Conservation (phyloP, 1,140 invertebrate genomes). For the Copidosoma floridanum region DNA sequence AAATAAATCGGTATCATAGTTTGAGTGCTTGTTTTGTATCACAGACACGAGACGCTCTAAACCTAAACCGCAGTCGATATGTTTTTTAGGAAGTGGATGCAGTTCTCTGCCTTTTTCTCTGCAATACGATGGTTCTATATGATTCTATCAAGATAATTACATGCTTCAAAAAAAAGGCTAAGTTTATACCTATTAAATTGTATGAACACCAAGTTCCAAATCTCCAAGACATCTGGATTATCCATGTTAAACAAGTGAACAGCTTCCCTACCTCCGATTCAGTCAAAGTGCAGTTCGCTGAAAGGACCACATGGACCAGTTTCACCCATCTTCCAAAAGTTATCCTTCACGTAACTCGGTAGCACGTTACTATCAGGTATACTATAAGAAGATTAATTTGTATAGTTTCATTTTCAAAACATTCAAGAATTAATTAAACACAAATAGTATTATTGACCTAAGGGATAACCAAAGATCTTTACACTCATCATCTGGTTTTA, state of each 20-base stretch:
- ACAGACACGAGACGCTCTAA: constrained; percentile 96
- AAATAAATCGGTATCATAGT: constrained; percentile 99
- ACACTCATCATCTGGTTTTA: constrained; percentile 93
- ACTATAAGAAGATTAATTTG: constrained; percentile 61
- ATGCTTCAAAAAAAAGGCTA: constrained; percentile 12
- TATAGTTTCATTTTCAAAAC: too few relatives aligned
- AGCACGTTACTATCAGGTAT: constrained; percentile 78
- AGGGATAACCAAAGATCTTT: constrained; percentile 77
- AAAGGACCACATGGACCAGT: constrained; percentile 99
- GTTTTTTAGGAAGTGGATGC: constrained; percentile 87
- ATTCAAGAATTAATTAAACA: constrained; percentile 19
- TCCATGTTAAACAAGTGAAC: constrained; percentile 94
- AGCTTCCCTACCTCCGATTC: constrained; percentile 89
- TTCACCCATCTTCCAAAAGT: constrained; percentile 99
- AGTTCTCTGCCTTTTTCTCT: constrained; percentile 86
- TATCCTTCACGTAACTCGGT: constrained; percentile 98
- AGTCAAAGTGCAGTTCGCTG: constrained; percentile 97
- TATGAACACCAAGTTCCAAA: constrained; percentile 99
- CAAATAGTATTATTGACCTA: constrained; percentile 57
- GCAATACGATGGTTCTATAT: constrained; percentile 33
- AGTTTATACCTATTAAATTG: constrained; percentile 84
- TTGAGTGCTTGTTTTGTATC: constrained; percentile 94
- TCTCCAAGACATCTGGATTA: constrained; percentile 98
- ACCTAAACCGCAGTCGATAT: constrained; percentile 98
- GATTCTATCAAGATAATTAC: neutral